These are phyloP conservation scores for Leucoraja erinaceus DNA, from an alignment of 2,113 vertebrate species.

Conservation along the genomic window DNA sequence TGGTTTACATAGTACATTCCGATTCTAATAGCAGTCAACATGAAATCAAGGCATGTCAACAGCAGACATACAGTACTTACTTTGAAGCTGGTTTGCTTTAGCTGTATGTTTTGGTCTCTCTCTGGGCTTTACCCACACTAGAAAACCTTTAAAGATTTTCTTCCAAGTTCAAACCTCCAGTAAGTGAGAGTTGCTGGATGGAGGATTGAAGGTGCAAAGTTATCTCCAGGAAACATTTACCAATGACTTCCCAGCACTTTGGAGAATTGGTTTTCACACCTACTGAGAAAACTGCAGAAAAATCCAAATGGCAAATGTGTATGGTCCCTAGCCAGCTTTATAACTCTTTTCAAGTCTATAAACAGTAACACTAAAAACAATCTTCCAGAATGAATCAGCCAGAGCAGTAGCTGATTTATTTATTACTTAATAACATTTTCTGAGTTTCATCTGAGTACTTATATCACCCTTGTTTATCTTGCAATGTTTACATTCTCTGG, in stretches of 20 bases:
- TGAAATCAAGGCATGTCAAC: not conserved
- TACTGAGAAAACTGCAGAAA: slow-evolving; percentile 24
- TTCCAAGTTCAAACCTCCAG: slow-evolving; percentile 22
- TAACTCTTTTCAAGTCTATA: slow-evolving; percentile 15
- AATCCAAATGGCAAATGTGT: slow-evolving; percentile 33
- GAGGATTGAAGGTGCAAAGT: slow-evolving; percentile 11
- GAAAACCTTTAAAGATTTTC: not conserved
- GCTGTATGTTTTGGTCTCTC: not conserved
- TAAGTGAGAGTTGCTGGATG: not conserved
- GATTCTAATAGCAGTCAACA: not conserved
- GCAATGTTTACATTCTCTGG: slow-evolving; percentile 31
- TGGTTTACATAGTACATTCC: not conserved
- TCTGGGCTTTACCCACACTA: not conserved
- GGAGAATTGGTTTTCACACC: not conserved
- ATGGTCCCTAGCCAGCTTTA: not conserved
- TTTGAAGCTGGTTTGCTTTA: not conserved
- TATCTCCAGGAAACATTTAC: not conserved
- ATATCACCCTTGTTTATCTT: slow-evolving; percentile 9
- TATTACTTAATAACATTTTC: not conserved
- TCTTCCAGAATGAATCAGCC: not conserved
- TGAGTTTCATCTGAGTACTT: not conserved
- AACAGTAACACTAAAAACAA: slow-evolving; percentile 4
- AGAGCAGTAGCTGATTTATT: not conserved
- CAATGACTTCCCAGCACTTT: slow-evolving; percentile 22
- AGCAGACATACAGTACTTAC: not conserved